Percentiles rank a stretch among this genome's conserved stretches.
These are phyloP conservation scores for Rhea pennata DNA, from an alignment of 2,113 vertebrate genomes.

Conservation along the genomic window DNA sequence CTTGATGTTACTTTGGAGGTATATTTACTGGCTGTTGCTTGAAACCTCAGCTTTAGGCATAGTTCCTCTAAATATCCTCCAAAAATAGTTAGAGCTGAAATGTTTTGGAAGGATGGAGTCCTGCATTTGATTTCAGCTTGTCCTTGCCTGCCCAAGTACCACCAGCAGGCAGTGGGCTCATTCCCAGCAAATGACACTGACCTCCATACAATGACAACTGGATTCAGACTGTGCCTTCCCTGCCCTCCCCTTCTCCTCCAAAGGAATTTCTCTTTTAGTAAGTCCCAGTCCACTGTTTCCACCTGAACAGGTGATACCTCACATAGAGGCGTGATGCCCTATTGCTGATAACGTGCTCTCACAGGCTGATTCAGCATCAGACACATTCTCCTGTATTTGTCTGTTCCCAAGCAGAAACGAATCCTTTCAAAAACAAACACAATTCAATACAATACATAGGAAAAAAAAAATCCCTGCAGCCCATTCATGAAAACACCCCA, in stretches of 20 bases:
- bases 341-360: rapidly evolving
- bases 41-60: not conserved
- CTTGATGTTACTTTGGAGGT: not conserved
- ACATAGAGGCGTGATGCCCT: rapidly evolving
- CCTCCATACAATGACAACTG: not conserved
- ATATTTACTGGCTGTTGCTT: not conserved
- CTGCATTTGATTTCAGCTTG: not conserved
- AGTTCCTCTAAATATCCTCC: not conserved
- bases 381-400: not conserved
- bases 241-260: not conserved
- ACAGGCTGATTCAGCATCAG: not conserved
- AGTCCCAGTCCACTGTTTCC: not conserved
- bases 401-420: not conserved
- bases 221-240: rapidly evolving
- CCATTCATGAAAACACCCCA: not conserved
- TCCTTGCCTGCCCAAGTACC: not conserved
- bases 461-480: not conserved
- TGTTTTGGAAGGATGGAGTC: not conserved
- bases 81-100: not conserved
- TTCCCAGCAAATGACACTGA: not conserved
- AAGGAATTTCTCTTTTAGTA: not conserved
- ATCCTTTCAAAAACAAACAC: not conserved
- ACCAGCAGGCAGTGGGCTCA: not conserved
- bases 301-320: not conserved
- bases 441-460: not conserved